phyloP scores from a whole-genome alignment of 2,888 invertebrate species.

The Pollenia amentaria region DNA sequence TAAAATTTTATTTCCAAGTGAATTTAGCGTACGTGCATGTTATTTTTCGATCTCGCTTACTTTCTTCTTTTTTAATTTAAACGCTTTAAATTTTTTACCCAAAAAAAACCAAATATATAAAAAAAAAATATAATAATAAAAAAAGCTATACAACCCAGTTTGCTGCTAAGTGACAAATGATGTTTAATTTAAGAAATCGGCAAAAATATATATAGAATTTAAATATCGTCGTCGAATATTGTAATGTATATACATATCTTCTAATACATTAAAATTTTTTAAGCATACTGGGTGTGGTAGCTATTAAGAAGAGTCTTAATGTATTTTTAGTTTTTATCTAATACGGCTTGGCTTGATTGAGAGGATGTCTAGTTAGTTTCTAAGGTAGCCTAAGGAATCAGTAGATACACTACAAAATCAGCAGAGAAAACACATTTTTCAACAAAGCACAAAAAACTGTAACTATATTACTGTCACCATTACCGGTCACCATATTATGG shows the following conservation, averaged over 20 bases:
- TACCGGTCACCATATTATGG: too few relatives aligned
- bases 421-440: too few relatives aligned
- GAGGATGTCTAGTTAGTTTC: background rate
- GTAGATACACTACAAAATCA: too few relatives aligned
- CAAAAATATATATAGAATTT: conserved; percentile 2
- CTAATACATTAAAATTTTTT: conserved; percentile 24
- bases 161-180: conserved; percentile 35
- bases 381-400: too few relatives aligned
- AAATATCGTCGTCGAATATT: background rate
- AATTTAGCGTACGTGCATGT: conserved; percentile 74
- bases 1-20: conserved; percentile 1
- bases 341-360: conserved; percentile 65
- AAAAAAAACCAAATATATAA: conserved; percentile 42
- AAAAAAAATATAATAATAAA: conserved; percentile 28
- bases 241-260: conserved; percentile 49
- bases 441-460: too few relatives aligned
- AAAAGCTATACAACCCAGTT: conserved; percentile 57
- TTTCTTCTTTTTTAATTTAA: conserved; percentile 71
- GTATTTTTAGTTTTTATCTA: conserved; percentile 20
- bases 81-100: conserved; percentile 65
- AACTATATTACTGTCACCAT: too few relatives aligned
- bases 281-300: conserved; percentile 63
- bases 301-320: conserved; percentile 21
- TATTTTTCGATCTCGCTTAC: conserved; percentile 74
- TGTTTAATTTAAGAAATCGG: conserved; percentile 32